These are phyloP conservation scores for Pachyramphus minor DNA, from an alignment of 2,113 vertebrate species.

Conservation along the genomic window DNA sequence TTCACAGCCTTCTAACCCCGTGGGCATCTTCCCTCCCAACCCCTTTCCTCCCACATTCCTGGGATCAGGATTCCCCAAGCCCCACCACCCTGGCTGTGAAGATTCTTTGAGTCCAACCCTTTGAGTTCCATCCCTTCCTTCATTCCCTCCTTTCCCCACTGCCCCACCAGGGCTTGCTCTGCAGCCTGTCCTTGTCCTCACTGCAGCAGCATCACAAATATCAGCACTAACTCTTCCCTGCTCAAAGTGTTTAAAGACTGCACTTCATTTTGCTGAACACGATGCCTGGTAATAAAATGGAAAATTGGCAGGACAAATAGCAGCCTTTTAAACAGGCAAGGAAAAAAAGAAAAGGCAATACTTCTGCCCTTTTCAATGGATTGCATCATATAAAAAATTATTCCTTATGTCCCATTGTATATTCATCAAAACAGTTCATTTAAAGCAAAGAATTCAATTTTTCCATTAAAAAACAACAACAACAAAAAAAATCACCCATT, in stretches of 20 bases:
- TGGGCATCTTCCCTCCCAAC: not conserved
- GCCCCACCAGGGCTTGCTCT: not conserved
- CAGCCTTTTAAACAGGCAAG: not conserved
- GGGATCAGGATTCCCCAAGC: not conserved
- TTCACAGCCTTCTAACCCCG: not conserved
- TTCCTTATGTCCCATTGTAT: not conserved
- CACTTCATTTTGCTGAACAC: not conserved
- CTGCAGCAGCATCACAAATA: not conserved
- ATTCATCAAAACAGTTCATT: not conserved
- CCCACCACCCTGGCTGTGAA: not conserved
- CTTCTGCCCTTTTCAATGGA: not conserved
- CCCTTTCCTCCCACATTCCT: not conserved
- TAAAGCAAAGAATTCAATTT: not conserved
- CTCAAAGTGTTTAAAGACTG: not conserved
- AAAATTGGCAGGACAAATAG: not conserved
- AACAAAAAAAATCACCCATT: no score
- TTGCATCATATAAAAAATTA: not conserved
- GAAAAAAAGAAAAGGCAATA: not conserved
- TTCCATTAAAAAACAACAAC: not conserved
- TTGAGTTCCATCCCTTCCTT: not conserved
- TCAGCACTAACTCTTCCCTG: not conserved
- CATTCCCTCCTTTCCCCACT: not conserved
- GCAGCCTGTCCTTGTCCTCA: not conserved
- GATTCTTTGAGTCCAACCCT: not conserved
- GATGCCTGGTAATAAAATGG: not conserved